These are phyloP conservation scores for Benitochromis conjunctus DNA, from an alignment of 2,113 vertebrate genomes.

Conservation along the genomic window DNA sequence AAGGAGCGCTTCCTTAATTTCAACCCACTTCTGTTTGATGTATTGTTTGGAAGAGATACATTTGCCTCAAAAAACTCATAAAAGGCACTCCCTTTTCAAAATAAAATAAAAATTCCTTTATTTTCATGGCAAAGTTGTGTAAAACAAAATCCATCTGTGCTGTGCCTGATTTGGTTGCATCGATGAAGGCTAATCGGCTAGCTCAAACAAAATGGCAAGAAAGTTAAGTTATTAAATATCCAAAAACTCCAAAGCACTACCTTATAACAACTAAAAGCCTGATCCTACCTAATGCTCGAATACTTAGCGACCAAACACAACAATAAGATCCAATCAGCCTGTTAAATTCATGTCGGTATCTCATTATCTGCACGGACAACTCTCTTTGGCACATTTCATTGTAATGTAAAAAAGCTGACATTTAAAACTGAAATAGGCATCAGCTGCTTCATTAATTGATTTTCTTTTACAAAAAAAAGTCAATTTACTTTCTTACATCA, in stretches of 20 bases:
- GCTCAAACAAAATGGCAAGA: background rate
- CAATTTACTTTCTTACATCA: background rate
- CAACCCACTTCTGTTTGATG: fast-evolving
- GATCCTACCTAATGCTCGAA: background rate
- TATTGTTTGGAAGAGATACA: background rate
- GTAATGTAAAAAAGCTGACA: background rate
- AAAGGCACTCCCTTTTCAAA: background rate
- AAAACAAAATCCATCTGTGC: background rate
- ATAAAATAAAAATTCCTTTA: background rate
- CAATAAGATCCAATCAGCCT: background rate
- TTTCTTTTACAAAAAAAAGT: background rate
- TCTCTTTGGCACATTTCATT: background rate
- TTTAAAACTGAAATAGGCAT: background rate
- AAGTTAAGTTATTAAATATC: background rate
- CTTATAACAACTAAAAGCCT: background rate
- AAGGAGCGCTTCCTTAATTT: background rate
- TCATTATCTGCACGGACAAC: fast-evolving
- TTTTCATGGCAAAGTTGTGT: background rate
- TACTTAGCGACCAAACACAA: background rate
- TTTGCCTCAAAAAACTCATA: background rate
- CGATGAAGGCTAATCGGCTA: background rate
- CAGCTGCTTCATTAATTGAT: background rate
- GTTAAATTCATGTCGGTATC: background rate
- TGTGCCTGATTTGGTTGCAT: background rate
- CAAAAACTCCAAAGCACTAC: background rate